Evolutionary conservation across 2,797 vertebrate genomes (phyloP), one percentile per base, ranked within the genome.

Genomic region (Eleutherodactylus coqui): DNA sequence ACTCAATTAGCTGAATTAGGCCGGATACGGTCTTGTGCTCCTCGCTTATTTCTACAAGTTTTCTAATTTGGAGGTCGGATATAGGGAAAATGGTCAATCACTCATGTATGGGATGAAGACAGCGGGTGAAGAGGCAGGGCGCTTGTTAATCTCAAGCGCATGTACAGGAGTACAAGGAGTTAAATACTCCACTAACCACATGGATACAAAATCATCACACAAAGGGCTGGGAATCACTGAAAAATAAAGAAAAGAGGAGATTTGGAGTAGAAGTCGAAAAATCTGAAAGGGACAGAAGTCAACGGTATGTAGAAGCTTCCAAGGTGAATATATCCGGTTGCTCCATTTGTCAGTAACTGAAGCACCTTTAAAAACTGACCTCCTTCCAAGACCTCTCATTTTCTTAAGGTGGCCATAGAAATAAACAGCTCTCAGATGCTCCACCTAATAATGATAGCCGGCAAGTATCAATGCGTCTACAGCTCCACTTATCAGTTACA

Each of bases 41-140:
- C 94, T 94, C 93, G 91, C 91, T 95, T 95, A 94, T 93, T 94
- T 94, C 93, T 94, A 92, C 93, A 93, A 92, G 93, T 94, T 94
- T 94, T 58, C 88, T 80, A 83, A 87, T 84, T 90, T 83, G 93
- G 91, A 81, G 77, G 70, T 85, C 29, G 34, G 43, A 69, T 67
- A 93, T 94, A 94, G 93, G 92, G 94, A 93, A 94, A 92, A 93
- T 92, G 93, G 94, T 95, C 93, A 86, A 51, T 92, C 94, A 84
- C 75, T 62, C 81, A 83, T 62, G 51, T 58, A 38, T 76, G 60
- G 27, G 58, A 70, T 36, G 6, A 41, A 75, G 10, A 1, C 3
- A 41, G 32, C 1, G 36, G 77, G 34, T 60, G 36, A 62, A 49
- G 9, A 49, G 24, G 55, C 17, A 45, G 29, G 14, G 6, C 2